These are phyloP conservation scores for Bombyx mandarina DNA, from an alignment of 1,140 invertebrate genomes.

Conservation along the genomic window DNA sequence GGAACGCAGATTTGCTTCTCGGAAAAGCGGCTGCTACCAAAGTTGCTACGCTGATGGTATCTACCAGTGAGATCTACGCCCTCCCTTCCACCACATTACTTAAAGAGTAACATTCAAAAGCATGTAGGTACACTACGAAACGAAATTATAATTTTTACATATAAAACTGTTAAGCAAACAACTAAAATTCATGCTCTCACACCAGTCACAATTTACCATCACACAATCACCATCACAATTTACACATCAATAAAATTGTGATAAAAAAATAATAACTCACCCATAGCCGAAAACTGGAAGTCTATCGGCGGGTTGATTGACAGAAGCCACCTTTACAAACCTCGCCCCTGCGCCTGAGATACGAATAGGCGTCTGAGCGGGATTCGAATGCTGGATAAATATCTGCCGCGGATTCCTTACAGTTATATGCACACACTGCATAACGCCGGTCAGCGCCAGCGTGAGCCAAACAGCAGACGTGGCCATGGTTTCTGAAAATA, in stretches of 20 bases:
- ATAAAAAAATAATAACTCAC: conserved; percentile 19
- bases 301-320: conserved; percentile 23
- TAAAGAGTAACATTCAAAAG: too few species aligned
- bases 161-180: not conserved
- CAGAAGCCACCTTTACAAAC: conserved; percentile 15
- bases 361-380: conserved; percentile 9
- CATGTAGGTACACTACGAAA: too few species aligned
- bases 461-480: not conserved
- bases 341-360: conserved; percentile 9
- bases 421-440: conserved; percentile 11
- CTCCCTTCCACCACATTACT: too few species aligned
- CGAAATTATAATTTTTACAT: not conserved
- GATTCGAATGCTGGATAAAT: conserved; percentile 8
- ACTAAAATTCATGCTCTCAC: not conserved
- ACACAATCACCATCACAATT: too few species aligned
- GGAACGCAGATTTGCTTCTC: too few species aligned
- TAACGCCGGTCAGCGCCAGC: conserved; percentile 8
- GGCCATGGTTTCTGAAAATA: too few species aligned
- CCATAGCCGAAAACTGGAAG: conserved; percentile 42
- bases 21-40: too few species aligned
- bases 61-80: too few species aligned
- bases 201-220: too few species aligned
- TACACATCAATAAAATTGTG: too few species aligned
- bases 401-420: conserved; percentile 6
- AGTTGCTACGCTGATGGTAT: too few species aligned